phyloP scores from a whole-genome alignment of 2,113 vertebrate species.

The Engystomops pustulosus region DNA sequence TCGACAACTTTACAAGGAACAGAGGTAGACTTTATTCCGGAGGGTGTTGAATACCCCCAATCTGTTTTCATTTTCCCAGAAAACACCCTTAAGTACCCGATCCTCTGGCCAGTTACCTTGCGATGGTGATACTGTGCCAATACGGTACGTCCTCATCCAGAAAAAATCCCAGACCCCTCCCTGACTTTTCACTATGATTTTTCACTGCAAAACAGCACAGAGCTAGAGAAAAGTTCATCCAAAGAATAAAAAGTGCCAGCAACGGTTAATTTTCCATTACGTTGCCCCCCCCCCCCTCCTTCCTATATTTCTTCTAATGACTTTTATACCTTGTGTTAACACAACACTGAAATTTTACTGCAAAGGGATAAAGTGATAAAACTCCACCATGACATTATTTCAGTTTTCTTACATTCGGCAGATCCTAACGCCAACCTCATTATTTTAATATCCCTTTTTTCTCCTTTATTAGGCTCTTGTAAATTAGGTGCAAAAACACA shows the following conservation, averaged over 20 bases:
- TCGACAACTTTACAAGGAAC: no score
- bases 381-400: slow-evolving; percentile 53
- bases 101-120: no score
- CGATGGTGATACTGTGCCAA: no score
- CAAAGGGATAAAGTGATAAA: slow-evolving; percentile 49
- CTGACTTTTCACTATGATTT: no score
- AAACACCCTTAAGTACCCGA: no score
- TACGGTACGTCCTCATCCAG: no score
- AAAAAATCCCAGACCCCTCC: no score
- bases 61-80: no score
- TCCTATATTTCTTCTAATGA: slow-evolving; percentile 29
- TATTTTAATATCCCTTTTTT: slow-evolving; percentile 62
- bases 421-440: slow-evolving; percentile 57
- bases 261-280: not conserved
- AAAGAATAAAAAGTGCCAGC: not conserved
- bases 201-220: no score
- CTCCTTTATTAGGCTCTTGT: slow-evolving; percentile 63
- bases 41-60: no score
- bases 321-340: slow-evolving; percentile 53
- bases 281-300: no score
- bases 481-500: slow-evolving; percentile 67
- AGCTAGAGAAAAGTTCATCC: not conserved
- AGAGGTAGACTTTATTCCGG: no score
- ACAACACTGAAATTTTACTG: slow-evolving; percentile 56
- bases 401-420: slow-evolving; percentile 52